Base-by-base conservation (phyloP, 2,797 vertebrate species). In the Dendrocincla tyrannina region DNA sequence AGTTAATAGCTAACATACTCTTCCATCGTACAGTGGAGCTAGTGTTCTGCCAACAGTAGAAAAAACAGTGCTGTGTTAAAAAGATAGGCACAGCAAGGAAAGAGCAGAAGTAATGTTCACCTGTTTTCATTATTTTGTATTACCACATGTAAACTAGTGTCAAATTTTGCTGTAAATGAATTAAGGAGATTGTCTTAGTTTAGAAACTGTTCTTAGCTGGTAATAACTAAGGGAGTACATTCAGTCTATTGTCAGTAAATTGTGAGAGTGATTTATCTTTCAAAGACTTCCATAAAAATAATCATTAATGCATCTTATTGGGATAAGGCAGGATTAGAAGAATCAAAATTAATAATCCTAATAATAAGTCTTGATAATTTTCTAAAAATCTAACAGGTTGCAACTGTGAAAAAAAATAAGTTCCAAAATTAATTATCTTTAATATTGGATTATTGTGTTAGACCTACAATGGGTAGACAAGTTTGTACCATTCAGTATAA, bases 171-270 rank as follows among this genome's bases (percentile, higher is more conserved):
- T 78, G 17, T 55, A 78, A 84, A 75, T 35, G 2, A 35, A 53
- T 91, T 91, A 73, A 75, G 39, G 33, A 73, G 72, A 41, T 74
- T 56, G 47, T 49, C 47, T 69, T 66, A 32, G 22, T 82, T 74
- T 68, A 86, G 88, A 95, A 89, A 60, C 44, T 89, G 24, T 89
- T 91, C 66, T 93, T 75, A 84, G 25, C 50, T 94, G 53, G n/a
- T 76, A 77, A 75, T 58, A 93, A 39, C 44, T 49, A n/a, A 50
- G 27, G 63, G 77, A 62, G 53, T 88, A 14, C 44, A n/a, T 95
- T 97, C 56, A 41, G 33, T 72, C 49, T 88, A 4, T 74, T 81
- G 72, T 66, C 85, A 77, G 27, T 72, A 58, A 42, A 83, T 84
- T 68, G 79, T 64, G 23, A 24, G 22, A 83, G 73, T 76, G 35